These are phyloP conservation scores for Euphydryas editha DNA, from an alignment of 2,888 invertebrate genomes.

Conservation along the genomic window DNA sequence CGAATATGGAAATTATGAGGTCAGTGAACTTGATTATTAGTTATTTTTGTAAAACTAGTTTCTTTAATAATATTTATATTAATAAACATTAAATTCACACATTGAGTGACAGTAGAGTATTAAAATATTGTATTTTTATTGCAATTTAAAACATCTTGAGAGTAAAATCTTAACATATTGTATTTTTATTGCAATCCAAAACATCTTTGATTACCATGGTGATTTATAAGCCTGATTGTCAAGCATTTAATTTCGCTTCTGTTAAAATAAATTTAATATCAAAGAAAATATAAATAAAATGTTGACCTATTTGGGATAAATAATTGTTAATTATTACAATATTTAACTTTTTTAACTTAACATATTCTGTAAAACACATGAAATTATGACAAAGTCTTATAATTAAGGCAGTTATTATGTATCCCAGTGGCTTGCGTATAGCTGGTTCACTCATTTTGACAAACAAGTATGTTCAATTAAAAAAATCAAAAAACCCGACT, in stretches of 20 bases:
- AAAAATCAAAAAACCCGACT: too few relatives aligned
- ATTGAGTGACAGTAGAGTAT: too few relatives aligned
- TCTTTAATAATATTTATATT: neutral
- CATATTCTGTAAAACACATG: too few relatives aligned
- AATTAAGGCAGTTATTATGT: too few relatives aligned
- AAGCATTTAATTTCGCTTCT: neutral
- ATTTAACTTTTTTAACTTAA: too few relatives aligned
- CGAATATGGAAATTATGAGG: conserved; percentile 27
- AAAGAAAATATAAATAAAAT: neutral
- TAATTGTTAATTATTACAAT: neutral
- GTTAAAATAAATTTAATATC: neutral
- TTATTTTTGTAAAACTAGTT: conserved; percentile 9
- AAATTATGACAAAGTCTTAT: too few relatives aligned
- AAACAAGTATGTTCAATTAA: too few relatives aligned
- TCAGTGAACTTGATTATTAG: conserved; percentile 17
- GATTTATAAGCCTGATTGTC: neutral
- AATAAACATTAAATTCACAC: neutral
- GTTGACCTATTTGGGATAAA: neutral
- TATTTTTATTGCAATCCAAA: neutral
- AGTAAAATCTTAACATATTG: neutral
- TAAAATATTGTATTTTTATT: neutral
- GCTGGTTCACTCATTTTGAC: too few relatives aligned
- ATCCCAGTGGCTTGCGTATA: too few relatives aligned
- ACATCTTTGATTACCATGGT: too few relatives aligned
- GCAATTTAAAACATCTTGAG: too few relatives aligned